Evolutionary conservation across 2,113 vertebrate genomes (phyloP).

Genomic region (Narcine bancroftii): DNA sequence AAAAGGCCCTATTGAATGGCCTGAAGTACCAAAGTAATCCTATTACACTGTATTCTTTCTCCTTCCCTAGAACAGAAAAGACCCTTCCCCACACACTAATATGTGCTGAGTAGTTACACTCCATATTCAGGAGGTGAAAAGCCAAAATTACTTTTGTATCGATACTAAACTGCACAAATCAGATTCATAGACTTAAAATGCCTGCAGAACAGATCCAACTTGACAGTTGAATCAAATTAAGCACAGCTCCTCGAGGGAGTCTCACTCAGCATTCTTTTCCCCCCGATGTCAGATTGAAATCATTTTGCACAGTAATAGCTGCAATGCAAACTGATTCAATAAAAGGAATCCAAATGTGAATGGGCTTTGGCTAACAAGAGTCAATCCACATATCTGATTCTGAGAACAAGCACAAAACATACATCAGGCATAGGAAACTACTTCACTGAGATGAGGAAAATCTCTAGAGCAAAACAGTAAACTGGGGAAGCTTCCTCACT

Average conservation of each 20-base stretch:
- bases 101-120: background rate
- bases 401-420: background rate
- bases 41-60: background rate
- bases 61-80: background rate
- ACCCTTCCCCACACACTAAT: background rate
- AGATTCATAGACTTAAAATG: background rate
- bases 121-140: background rate
- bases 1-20: too few species aligned
- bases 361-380: background rate
- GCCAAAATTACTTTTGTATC: background rate
- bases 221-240: background rate
- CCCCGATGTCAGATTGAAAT: background rate
- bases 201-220: slow-evolving; percentile 4
- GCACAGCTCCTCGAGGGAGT: background rate
- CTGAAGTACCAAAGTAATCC: too few species aligned
- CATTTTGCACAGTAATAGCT: background rate
- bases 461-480: background rate
- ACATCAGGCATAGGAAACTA: background rate
- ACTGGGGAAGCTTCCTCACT: too few species aligned
- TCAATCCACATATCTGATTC: background rate
- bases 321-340: background rate
- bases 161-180: background rate
- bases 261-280: slow-evolving; percentile 2
- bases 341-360: background rate
- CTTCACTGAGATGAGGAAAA: background rate